Percentiles rank a stretch among this genome's conserved stretches.
These are phyloP conservation scores for Bos indicus DNA, from an alignment of 2,113 vertebrate species.

Conservation along the genomic window DNA sequence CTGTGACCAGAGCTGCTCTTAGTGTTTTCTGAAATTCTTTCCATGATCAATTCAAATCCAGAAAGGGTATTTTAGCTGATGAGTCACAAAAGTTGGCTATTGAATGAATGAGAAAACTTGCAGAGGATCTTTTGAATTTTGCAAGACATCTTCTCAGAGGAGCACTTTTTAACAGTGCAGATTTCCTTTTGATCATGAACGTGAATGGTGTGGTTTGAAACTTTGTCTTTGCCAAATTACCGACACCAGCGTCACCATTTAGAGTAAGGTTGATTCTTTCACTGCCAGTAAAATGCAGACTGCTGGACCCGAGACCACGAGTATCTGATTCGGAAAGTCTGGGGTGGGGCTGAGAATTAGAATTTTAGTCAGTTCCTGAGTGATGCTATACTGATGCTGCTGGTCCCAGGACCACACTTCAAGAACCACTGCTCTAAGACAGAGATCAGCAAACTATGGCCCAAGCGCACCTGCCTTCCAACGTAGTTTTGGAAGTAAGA, in stretches of 20 bases:
- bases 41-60: constrained; percentile 51
- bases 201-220: not conserved
- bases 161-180: not conserved
- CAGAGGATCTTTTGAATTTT: not conserved
- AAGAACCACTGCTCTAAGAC: not conserved
- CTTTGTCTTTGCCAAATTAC: not conserved
- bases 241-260: not conserved
- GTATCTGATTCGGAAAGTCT: not conserved
- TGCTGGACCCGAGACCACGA: not conserved
- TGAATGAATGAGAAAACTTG: not conserved
- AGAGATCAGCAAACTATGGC: not conserved
- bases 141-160: not conserved
- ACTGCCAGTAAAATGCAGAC: not conserved
- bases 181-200: not conserved
- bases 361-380: not conserved
- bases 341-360: not conserved
- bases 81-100: constrained; percentile 1
- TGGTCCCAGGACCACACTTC: not conserved
- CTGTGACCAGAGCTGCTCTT: constrained; percentile 13
- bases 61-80: not conserved
- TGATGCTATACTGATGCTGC: not conserved
- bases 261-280: not conserved
- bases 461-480: not conserved
- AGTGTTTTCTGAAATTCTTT: constrained; percentile 61
- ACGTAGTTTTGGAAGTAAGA: not conserved